These are phyloP conservation scores for Apeltes quadracus DNA, from an alignment of 2,113 vertebrate species.

Conservation along the genomic window DNA sequence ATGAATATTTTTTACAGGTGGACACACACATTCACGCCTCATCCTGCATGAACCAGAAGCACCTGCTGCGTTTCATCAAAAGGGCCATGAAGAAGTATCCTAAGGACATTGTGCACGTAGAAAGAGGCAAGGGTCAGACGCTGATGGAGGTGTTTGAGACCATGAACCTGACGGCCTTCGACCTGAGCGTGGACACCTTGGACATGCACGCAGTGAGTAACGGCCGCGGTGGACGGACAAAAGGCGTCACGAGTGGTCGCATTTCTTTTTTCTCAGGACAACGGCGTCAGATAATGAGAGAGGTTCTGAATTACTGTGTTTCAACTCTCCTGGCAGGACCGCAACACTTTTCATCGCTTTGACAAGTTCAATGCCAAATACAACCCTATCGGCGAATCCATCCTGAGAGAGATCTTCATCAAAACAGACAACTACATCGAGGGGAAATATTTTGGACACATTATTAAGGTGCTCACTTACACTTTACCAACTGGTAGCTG, in stretches of 20 bases:
- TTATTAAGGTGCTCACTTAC: constrained; percentile 87
- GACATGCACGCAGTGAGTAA: constrained; percentile 93
- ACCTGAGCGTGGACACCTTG: constrained; percentile 95
- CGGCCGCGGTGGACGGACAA: not conserved
- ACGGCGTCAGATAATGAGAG: not conserved
- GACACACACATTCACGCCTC: constrained; percentile 99
- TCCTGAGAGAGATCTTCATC: constrained; percentile 97
- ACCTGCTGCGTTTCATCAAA: constrained; percentile 96
- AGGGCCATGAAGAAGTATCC: constrained; percentile 94
- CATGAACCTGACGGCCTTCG: constrained; percentile 96
- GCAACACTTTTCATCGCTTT: constrained; percentile 98
- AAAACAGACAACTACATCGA: constrained; percentile 95
- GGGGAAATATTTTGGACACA: constrained; percentile 96
- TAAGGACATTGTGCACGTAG: constrained; percentile 91
- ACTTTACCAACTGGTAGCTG: not conserved
- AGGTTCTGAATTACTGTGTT: not conserved
- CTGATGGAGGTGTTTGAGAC: constrained; percentile 95
- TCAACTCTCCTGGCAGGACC: constrained; percentile 81
- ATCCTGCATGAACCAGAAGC: constrained; percentile 99
- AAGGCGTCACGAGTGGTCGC: not conserved
- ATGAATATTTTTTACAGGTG: constrained; percentile 79
- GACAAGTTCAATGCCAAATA: constrained; percentile 99
- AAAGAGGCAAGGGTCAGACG: constrained; percentile 91
- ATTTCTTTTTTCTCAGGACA: not conserved
- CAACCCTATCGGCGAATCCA: constrained; percentile 96